Percentiles rank a stretch among this genome's conserved stretches.
Evolutionary conservation across 1,140 invertebrate genomes (phyloP).

Genomic region (Drosophila nebulosa): DNA sequence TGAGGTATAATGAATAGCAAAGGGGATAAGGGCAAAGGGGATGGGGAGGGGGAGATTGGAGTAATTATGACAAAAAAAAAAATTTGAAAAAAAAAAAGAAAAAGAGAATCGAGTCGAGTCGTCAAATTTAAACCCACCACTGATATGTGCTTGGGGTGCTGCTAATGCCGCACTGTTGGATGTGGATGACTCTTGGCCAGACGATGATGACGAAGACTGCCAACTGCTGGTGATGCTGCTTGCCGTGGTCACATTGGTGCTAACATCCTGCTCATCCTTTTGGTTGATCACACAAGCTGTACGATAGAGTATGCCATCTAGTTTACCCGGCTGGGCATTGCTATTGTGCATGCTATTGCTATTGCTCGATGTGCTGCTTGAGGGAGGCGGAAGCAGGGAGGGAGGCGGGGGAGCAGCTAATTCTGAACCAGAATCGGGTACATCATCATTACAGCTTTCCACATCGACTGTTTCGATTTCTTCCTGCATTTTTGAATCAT

Average conservation of each 20-base stretch:
- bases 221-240: slow-evolving; percentile 63
- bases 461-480: slow-evolving; percentile 83
- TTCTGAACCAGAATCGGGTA: slow-evolving; percentile 77
- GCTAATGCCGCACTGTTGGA: slow-evolving; percentile 12
- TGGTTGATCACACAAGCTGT: slow-evolving; percentile 77
- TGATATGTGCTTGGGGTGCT: slow-evolving; percentile 73
- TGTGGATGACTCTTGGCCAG: slow-evolving; percentile 39
- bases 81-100: not conserved
- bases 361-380: slow-evolving; percentile 1
- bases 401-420: slow-evolving; percentile 16
- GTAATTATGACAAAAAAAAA: not conserved
- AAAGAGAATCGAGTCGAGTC: too few species aligned
- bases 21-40: not conserved
- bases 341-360: slow-evolving; percentile 59
- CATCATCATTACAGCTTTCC: slow-evolving; percentile 81
- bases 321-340: slow-evolving; percentile 71
- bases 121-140: slow-evolving; percentile 46
- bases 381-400: slow-evolving; percentile 6
- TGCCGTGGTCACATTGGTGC: slow-evolving; percentile 64
- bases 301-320: slow-evolving; percentile 76
- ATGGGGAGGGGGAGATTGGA: not conserved
- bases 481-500: slow-evolving; percentile 75
- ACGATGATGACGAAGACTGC: slow-evolving; percentile 20
- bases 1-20: too few species aligned
- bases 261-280: slow-evolving; percentile 68